Conservation (phyloP, 53 echinoderm and acorn worm genomes). For the Apostichopus leukothele region DNA sequence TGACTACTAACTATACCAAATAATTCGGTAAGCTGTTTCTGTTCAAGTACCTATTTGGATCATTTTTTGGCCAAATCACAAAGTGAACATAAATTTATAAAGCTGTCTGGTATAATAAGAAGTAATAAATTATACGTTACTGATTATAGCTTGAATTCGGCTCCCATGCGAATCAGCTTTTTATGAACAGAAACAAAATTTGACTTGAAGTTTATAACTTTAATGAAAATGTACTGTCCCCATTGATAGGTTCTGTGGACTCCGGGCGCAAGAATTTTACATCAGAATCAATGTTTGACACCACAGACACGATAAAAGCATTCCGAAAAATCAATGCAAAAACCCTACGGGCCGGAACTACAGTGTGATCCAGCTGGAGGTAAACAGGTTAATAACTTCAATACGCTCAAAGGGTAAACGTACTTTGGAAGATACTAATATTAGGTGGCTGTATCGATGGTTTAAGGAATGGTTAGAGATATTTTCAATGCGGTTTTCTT, state of each 20-base stretch:
- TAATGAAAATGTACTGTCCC: not conserved
- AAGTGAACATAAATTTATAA: no score
- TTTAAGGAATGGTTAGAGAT: not conserved
- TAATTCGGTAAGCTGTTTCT: no score
- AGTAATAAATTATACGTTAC: not conserved
- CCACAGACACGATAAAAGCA: not conserved
- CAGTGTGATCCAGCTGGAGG: conserved; percentile 25
- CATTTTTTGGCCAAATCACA: no score
- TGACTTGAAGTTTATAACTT: not conserved
- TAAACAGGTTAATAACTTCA: conserved; percentile 38
- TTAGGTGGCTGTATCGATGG: not conserved
- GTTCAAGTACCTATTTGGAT: no score
- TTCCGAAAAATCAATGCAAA: conserved; percentile 15
- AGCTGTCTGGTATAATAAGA: no score
- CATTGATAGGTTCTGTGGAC: not conserved
- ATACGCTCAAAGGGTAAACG: conserved; percentile 15
- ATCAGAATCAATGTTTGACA: conserved; percentile 34
- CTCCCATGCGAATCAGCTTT: not conserved
- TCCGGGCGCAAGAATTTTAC: not conserved
- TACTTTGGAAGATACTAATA: not conserved
- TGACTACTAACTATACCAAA: no score
- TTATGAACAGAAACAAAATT: not conserved
- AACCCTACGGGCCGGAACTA: conserved; percentile 40
- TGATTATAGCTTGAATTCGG: not conserved
- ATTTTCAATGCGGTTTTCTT: no score